Evolutionary conservation across 2,113 vertebrate genomes (phyloP).

Genomic region (Leptosomus discolor): DNA sequence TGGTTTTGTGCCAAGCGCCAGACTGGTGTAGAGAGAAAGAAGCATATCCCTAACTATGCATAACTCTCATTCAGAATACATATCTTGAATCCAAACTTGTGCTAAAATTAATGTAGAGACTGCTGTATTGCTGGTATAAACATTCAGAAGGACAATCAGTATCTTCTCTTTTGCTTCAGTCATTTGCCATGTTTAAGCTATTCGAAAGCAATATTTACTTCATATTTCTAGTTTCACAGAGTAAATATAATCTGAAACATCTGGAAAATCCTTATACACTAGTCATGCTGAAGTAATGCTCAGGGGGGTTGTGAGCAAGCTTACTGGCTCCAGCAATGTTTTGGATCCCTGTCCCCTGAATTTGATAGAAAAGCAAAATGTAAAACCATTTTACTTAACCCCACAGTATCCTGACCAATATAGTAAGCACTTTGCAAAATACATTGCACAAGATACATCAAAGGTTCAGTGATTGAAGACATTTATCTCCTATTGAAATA

Average conservation of each 20-base stretch:
- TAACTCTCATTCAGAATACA: background rate
- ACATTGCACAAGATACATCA: background rate
- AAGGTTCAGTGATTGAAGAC: background rate
- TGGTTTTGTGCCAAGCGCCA: background rate
- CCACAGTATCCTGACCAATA: background rate
- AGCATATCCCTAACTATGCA: background rate
- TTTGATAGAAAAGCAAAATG: conserved; percentile 15
- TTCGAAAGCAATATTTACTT: background rate
- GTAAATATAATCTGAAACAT: conserved; percentile 63
- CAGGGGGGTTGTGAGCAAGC: conserved; percentile 49
- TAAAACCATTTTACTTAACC: background rate
- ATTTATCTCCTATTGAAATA: background rate
- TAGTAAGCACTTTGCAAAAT: background rate
- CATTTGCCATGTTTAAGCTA: background rate
- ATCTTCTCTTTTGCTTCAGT: background rate
- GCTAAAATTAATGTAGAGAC: background rate
- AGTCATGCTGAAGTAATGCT: conserved; percentile 59
- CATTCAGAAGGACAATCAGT: background rate
- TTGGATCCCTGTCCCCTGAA: background rate
- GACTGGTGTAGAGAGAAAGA: background rate
- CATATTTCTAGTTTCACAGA: conserved; percentile 7
- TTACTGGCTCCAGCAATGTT: conserved; percentile 10
- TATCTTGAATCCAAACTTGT: background rate
- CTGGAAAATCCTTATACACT: conserved; percentile 32
- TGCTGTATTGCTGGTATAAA: background rate